Conservation (phyloP, 2,888 invertebrate genomes). For the Acleris holmiana region DNA sequence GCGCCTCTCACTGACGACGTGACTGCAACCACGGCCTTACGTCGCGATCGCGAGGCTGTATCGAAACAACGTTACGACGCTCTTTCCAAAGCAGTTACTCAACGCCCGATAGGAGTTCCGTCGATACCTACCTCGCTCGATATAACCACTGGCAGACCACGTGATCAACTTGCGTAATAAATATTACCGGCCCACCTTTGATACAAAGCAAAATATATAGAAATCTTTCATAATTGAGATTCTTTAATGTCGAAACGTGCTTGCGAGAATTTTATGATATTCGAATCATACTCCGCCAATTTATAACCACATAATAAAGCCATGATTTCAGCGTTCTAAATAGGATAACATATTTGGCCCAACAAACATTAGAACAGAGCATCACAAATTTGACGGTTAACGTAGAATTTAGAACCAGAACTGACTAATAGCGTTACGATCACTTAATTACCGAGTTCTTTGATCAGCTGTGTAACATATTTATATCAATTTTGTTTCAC, state of each 20-base stretch:
- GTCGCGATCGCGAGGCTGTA: constrained; percentile 83
- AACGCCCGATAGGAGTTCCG: constrained; percentile 77
- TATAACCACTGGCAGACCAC: constrained; percentile 74
- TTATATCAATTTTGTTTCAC: too few species aligned
- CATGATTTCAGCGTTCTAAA: too few species aligned
- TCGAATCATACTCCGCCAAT: constrained; percentile 1
- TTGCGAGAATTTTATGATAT: constrained; percentile 56
- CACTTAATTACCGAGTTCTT: neutral
- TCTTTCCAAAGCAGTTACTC: constrained; percentile 80
- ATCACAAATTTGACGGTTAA: too few species aligned
- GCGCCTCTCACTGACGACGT: constrained; percentile 82
- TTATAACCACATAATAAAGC: neutral
- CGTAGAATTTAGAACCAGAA: too few species aligned
- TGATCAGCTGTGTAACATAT: too few species aligned
- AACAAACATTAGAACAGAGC: too few species aligned
- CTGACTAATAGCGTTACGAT: too few species aligned
- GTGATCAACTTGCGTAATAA: constrained; percentile 76
- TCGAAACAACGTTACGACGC: constrained; percentile 83
- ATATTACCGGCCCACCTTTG: constrained; percentile 73
- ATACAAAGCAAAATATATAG: constrained; percentile 74
- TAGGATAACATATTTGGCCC: too few species aligned
- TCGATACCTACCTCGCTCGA: constrained; percentile 70
- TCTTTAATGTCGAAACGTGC: constrained; percentile 62
- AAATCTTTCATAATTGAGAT: constrained; percentile 72
- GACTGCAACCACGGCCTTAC: constrained; percentile 83